phyloP scores from a whole-genome alignment of 23 tunicate species.

The Corella eumyota region DNA sequence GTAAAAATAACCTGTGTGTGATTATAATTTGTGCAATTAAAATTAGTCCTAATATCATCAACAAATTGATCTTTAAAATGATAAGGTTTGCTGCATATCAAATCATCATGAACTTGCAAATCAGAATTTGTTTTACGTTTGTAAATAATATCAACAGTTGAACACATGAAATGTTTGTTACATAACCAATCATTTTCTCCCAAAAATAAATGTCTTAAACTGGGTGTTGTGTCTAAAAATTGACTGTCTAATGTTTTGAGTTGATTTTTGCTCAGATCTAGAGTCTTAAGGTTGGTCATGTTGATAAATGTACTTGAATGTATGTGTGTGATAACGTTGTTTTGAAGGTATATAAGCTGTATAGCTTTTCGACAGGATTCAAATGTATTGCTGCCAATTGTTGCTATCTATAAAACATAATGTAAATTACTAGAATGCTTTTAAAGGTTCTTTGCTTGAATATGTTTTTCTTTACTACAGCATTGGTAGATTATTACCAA shows the following conservation, averaged over 20 bases:
- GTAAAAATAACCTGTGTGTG: too few species aligned
- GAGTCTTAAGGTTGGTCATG: conserved; percentile 34
- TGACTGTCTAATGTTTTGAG: conserved; percentile 35
- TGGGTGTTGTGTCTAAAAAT: conserved; percentile 8
- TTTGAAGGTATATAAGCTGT: conserved; percentile 54
- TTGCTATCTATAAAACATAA: conserved; percentile 27
- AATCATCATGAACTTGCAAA: too few species aligned
- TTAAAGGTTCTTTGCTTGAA: too few species aligned
- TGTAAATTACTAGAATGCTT: too few species aligned
- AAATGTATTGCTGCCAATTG: conserved; percentile 10
- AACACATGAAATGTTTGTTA: conserved; percentile 28
- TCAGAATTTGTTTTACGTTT: too few species aligned
- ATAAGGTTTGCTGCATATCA: too few species aligned
- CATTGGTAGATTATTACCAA: not conserved
- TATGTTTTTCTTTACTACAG: not conserved
- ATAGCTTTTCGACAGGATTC: conserved; percentile 15
- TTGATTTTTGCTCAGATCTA: conserved; percentile 57
- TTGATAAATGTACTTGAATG: conserved; percentile 13
- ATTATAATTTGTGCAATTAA: too few species aligned
- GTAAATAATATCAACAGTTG: conserved; percentile 9
- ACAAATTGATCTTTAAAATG: too few species aligned
- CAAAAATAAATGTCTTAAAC: conserved; percentile 32
- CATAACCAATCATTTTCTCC: conserved; percentile 58
- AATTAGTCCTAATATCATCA: too few species aligned
- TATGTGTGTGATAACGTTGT: conserved; percentile 35